phyloP scores from a whole-genome alignment of 2,113 vertebrate genomes.

The Gambusia holbrooki region DNA sequence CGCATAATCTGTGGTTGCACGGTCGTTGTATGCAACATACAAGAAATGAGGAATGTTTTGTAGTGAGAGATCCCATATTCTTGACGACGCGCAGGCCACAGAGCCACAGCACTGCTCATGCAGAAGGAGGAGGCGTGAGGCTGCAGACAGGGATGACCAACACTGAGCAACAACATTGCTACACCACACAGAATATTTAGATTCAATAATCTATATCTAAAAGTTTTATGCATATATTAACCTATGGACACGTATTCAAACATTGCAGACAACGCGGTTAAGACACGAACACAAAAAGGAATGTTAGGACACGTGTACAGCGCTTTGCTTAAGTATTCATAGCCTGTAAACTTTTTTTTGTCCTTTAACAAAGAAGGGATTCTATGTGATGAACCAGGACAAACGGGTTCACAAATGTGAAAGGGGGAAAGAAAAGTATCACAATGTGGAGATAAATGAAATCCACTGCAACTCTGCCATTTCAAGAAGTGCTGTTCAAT shows the following conservation, averaged over 20 bases:
- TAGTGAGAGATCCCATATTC: conserved; percentile 4
- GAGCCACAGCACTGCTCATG: conserved; percentile 23
- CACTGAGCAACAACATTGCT: conserved; percentile 47
- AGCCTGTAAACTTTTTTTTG: background rate
- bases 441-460: no score
- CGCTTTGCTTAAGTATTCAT: background rate
- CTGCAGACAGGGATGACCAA: conserved; percentile 30
- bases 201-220: conserved; percentile 43
- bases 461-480: no score
- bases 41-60: conserved; percentile 13
- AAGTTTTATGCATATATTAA: conserved; percentile 32
- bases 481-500: no score
- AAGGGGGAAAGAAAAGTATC: background rate
- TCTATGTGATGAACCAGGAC: background rate
- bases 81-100: conserved; percentile 23
- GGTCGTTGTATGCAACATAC: conserved; percentile 15
- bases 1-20: background rate
- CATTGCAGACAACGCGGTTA: conserved; percentile 30
- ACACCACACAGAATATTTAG: conserved; percentile 62
- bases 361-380: background rate
- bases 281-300: conserved; percentile 44
- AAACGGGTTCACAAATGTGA: background rate
- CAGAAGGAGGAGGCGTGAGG: conserved; percentile 26
- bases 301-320: conserved; percentile 22
- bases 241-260: conserved; percentile 15